These are phyloP conservation scores for Petrocephalus zakoni DNA, from an alignment of 2,113 vertebrate species.

Conservation along the genomic window DNA sequence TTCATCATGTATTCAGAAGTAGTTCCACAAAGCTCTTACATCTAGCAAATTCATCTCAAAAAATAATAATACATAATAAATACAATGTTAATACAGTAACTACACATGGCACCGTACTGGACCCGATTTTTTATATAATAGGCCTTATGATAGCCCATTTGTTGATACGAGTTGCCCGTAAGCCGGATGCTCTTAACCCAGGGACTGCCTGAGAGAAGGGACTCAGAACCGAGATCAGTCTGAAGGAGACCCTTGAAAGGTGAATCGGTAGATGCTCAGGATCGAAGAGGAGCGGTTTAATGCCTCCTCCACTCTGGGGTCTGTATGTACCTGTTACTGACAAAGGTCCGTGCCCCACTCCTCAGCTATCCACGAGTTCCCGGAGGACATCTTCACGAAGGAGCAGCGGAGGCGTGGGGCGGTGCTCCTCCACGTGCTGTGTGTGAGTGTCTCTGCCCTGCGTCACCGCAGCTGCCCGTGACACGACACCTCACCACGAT, in stretches of 20 bases:
- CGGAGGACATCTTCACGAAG: conserved; percentile 65
- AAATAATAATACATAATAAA: neutral
- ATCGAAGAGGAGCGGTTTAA: neutral
- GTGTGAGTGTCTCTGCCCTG: conserved; percentile 51
- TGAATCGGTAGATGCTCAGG: neutral
- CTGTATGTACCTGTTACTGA: neutral
- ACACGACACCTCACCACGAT: neutral
- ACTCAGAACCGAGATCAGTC: neutral
- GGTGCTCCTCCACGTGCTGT: conserved; percentile 60
- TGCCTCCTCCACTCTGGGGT: neutral
- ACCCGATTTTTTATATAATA: neutral
- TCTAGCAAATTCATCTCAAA: neutral
- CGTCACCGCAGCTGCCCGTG: neutral
- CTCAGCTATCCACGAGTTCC: conserved; percentile 70
- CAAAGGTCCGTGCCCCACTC: neutral
- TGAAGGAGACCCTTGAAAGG: neutral
- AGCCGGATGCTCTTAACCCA: neutral
- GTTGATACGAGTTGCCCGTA: neutral
- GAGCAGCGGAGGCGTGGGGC: conserved; percentile 61
- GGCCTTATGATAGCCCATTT: neutral
- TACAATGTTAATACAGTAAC: neutral
- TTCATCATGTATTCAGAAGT: neutral
- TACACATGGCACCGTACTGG: neutral
- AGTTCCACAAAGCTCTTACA: neutral
- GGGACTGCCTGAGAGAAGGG: neutral